Evolutionary conservation across 2,888 invertebrate species (phyloP).

Genomic region (Sarcophaga caerulescens): DNA sequence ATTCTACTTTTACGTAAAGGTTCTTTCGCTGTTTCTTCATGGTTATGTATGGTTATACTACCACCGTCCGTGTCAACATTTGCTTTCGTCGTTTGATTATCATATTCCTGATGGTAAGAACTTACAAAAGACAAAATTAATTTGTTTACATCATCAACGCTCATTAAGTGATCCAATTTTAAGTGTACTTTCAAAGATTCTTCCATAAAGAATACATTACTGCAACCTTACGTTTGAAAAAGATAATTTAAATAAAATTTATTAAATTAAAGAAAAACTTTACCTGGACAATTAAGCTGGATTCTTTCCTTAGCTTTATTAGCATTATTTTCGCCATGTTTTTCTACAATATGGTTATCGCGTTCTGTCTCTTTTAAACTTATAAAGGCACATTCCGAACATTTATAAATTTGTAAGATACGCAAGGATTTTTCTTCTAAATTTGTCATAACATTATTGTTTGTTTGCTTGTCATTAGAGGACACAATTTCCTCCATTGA

Average conservation of each 20-base stretch:
- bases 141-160: constrained; percentile 82
- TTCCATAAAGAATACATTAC: constrained; percentile 85
- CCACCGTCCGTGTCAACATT: neutral
- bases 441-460: constrained; percentile 21
- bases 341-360: constrained; percentile 59
- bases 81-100: neutral
- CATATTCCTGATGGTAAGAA: neutral
- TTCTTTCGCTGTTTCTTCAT: constrained; percentile 51
- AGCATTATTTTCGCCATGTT: constrained; percentile 63
- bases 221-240: constrained; percentile 81
- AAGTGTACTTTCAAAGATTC: constrained; percentile 85
- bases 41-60: neutral
- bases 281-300: constrained; percentile 84
- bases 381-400: constrained; percentile 77
- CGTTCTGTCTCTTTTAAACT: constrained; percentile 72
- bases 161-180: constrained; percentile 86
- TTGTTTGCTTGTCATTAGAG: constrained; percentile 11
- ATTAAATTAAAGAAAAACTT: constrained; percentile 5
- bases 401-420: constrained; percentile 71
- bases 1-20: constrained; percentile 76
- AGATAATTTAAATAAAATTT: neutral
- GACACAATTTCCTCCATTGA: neutral
- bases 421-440: constrained; percentile 13
- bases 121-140: constrained; percentile 16
- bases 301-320: constrained; percentile 12